A percentile compares a stretch with the other conserved stretches of the same genome.
These are phyloP conservation scores for Seira musarum DNA, from an alignment of 2,888 invertebrate species.

Conservation along the genomic window DNA sequence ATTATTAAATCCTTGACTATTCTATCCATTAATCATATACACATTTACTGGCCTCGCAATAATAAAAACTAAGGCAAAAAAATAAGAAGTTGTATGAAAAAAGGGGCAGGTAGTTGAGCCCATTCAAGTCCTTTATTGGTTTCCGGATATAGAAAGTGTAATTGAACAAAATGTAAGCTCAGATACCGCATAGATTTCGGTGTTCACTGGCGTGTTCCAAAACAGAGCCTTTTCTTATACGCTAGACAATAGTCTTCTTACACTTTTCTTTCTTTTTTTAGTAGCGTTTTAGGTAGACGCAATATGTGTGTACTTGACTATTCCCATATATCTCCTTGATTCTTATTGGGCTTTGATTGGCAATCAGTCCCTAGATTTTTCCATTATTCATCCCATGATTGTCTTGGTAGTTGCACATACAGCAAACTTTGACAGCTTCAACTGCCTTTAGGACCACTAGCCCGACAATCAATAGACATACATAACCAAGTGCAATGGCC, in stretches of 20 bases:
- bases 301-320: slow-evolving; percentile 1
- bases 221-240: not conserved
- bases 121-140: too few relatives aligned
- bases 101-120: too few relatives aligned
- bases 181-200: slow-evolving; percentile 43
- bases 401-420: slow-evolving; percentile 63
- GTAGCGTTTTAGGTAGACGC: not conserved
- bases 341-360: slow-evolving; percentile 65
- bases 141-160: slow-evolving; percentile 34
- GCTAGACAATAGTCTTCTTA: not conserved
- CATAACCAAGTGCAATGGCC: not conserved
- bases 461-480: slow-evolving; percentile 49
- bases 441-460: slow-evolving; percentile 54
- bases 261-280: not conserved
- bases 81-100: too few relatives aligned
- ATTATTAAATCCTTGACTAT: too few relatives aligned
- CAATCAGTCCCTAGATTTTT: slow-evolving; percentile 62
- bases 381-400: slow-evolving; percentile 65
- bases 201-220: not conserved
- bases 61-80: too few relatives aligned
- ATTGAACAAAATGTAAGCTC: slow-evolving; percentile 52
- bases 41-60: too few relatives aligned
- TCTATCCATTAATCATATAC: too few relatives aligned
- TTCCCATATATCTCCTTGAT: slow-evolving; percentile 24
- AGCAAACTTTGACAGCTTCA: slow-evolving; percentile 61